These are phyloP conservation scores for Oxygymnocypris stewartii DNA, from an alignment of 2,113 vertebrate genomes.

Conservation along the genomic window DNA sequence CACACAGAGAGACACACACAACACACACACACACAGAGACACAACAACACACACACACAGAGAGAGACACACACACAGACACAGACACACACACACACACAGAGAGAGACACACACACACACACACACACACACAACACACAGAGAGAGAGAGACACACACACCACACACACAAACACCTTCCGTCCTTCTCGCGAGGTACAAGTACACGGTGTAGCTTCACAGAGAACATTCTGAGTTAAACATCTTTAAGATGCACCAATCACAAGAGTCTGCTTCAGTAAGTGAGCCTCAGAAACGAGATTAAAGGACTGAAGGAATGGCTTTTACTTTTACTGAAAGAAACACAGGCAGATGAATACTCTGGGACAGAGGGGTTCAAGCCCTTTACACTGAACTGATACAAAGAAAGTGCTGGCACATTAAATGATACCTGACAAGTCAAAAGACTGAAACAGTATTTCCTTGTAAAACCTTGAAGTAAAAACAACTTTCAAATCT, in stretches of 20 bases:
- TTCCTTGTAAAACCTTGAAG: too few relatives aligned
- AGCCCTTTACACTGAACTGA: neutral
- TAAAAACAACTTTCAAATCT: too few relatives aligned
- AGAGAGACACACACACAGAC: conserved; percentile 10
- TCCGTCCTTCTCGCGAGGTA: neutral
- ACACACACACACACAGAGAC: too few relatives aligned
- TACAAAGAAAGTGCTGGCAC: too few relatives aligned
- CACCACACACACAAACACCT: neutral
- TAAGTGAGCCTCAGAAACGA: neutral
- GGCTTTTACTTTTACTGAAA: neutral
- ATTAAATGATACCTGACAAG: too few relatives aligned
- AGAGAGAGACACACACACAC: too few relatives aligned
- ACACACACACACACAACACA: too few relatives aligned
- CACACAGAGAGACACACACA: too few relatives aligned
- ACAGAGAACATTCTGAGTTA: neutral
- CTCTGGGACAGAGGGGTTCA: neutral
- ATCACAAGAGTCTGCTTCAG: neutral
- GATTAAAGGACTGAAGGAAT: neutral
- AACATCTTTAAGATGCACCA: neutral
- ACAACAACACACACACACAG: neutral
- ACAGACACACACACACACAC: too few relatives aligned
- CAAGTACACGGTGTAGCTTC: neutral
- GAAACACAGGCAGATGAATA: neutral
- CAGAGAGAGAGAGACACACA: too few relatives aligned
- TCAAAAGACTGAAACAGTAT: too few relatives aligned